Base-by-base conservation (phyloP, 1,140 invertebrate species). In the Ceratina australensis region DNA sequence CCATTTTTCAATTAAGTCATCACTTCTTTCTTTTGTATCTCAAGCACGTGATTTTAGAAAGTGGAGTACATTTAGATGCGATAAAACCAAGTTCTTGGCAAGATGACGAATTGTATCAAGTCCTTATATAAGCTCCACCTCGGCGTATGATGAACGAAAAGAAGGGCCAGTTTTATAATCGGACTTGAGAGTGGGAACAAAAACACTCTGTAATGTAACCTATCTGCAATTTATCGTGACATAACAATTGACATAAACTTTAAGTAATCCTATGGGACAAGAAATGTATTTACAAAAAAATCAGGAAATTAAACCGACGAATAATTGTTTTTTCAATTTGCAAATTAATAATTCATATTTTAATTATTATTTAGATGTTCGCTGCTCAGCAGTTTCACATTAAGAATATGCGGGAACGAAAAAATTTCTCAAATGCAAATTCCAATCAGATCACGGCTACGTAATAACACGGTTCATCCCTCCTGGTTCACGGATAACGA, bases 81-180 rank as follows among this genome's bases (percentile, higher is more conserved):
- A 2, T 10, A 15, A 2, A 5, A 4, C 2, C 18, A 22, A 20
- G 20, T 50, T 18, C 4, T 3, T 4, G 0, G 3, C 16, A 47
- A 64, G 24, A 16, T 47, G 28, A 47, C 5, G 22, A 64, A 56
- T 8, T 26, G 12, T 52, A 10, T 3, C 33, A 10, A 0, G 26
- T 2, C 7, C 52, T 71, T 54, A 63, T 63, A 63, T 47, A 71
- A 49, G 15, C 61, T 54, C 13, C 52, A n/a, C 5, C 52, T 61
- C 2, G 20, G 18, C 15, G 0, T 0, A n/a, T 13, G 24, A 5
- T 3, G 15, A 1, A 0, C 16, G 28, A 16, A 47, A 24, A 20
- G 18, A 47, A 12, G 2, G 52, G 61, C 26, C 28, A 77, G 74
- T 77, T 71, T 24, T 49, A 20, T 42, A 52, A 77, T 56, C 18